Evolutionary conservation across 2,113 vertebrate species (phyloP).

Genomic region (Lagopus leucura): DNA sequence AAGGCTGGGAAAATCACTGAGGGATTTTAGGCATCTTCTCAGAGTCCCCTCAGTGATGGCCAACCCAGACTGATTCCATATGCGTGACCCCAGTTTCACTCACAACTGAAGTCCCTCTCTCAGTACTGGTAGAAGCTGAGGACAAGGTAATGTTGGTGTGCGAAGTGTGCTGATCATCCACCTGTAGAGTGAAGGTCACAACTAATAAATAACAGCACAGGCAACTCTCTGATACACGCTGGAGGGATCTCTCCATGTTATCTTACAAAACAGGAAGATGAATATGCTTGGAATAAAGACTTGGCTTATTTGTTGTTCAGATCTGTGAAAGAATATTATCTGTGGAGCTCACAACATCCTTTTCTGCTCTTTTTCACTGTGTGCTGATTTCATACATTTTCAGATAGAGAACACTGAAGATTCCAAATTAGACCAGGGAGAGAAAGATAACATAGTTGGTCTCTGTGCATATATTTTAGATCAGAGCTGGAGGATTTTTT

Average conservation of each 20-base stretch:
- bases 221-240: background rate
- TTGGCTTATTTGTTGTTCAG: background rate
- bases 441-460: background rate
- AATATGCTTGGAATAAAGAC: background rate
- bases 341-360: background rate
- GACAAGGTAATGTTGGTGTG: background rate
- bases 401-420: background rate
- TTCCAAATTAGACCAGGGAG: background rate
- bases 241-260: background rate
- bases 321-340: background rate
- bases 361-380: background rate
- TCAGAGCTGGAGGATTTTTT: background rate
- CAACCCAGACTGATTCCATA: background rate
- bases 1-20: background rate
- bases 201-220: background rate
- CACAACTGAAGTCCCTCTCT: background rate
- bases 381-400: background rate
- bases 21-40: background rate
- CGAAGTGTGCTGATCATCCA: background rate
- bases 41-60: background rate
- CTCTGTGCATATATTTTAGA: background rate
- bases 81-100: background rate
- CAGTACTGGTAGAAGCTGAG: background rate
- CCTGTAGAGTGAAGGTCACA: background rate
- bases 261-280: background rate